phyloP scores from a whole-genome alignment of 1,140 invertebrate species.

The Thaumetopoea pityocampa region DNA sequence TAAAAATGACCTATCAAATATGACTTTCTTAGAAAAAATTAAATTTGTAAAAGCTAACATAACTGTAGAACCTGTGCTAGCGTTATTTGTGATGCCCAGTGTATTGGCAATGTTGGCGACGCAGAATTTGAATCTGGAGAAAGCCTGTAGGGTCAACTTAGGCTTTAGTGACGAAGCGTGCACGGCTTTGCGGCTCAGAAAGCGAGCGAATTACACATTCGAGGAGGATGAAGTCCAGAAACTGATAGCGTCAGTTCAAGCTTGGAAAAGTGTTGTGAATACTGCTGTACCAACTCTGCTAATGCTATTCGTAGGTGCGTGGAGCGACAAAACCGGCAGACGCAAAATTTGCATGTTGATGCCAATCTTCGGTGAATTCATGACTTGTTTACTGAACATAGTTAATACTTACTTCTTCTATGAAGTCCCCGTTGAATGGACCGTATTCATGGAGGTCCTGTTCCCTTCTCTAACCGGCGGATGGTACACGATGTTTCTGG shows the following conservation, averaged over 20 bases:
- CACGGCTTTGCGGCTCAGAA: constrained; percentile 39
- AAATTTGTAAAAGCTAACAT: constrained; percentile 55
- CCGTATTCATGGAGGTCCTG: constrained; percentile 81
- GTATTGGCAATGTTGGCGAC: constrained; percentile 52
- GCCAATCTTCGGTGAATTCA: constrained; percentile 87
- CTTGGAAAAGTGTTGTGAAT: constrained; percentile 75
- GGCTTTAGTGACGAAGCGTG: constrained; percentile 50
- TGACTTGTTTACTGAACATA: constrained; percentile 86
- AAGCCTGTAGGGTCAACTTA: constrained; percentile 59
- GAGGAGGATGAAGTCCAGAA: constrained; percentile 68
- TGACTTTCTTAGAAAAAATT: constrained; percentile 46
- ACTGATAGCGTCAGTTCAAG: constrained; percentile 78
- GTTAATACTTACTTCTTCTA: constrained; percentile 86
- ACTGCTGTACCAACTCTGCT: constrained; percentile 75
- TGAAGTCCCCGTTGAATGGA: constrained; percentile 84
- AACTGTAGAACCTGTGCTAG: constrained; percentile 59
- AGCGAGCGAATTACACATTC: constrained; percentile 44
- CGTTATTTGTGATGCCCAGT: constrained; percentile 57
- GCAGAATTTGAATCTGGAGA: constrained; percentile 65
- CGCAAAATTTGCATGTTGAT: constrained; percentile 90
- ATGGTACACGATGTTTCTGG: constrained; percentile 91
- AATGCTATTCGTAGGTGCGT: constrained; percentile 78
- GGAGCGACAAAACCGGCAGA: constrained; percentile 82
- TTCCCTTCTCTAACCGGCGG: constrained; percentile 87
- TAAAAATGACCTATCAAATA: constrained; percentile 34